phyloP scores from a whole-genome alignment of 2,888 invertebrate genomes.

The Archips crataeganus region DNA sequence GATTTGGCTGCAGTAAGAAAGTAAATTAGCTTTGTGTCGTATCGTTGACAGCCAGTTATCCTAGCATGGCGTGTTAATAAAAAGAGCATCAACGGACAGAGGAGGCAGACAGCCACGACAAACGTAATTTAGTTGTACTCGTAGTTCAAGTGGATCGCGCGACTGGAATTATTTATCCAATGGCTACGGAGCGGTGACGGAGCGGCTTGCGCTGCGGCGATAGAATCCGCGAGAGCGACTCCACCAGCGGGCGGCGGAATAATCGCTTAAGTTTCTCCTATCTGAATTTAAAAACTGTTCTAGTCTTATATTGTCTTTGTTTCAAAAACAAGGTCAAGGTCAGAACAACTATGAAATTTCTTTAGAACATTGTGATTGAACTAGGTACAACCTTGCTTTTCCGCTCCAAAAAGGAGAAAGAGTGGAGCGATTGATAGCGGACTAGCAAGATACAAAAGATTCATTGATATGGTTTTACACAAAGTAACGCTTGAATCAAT shows the following conservation, averaged over 20 bases:
- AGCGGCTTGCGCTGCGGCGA: conserved; percentile 40
- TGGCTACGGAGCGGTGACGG: conserved; percentile 54
- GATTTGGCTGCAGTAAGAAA: conserved; percentile 26
- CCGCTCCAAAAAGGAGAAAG: no score
- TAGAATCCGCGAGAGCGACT: conserved; percentile 39
- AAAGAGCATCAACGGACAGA: conserved; percentile 52
- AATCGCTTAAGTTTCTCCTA: background rate
- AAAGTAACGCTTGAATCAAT: no score
- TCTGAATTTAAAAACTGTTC: no score
- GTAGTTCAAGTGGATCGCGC: conserved; percentile 67
- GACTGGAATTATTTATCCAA: conserved; percentile 72
- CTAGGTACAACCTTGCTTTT: no score
- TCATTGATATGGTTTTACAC: no score
- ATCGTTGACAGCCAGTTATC: conserved; percentile 41
- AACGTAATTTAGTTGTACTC: conserved; percentile 65
- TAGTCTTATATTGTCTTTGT: no score
- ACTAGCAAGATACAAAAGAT: no score
- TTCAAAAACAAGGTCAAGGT: no score
- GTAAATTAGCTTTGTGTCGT: conserved; percentile 35
- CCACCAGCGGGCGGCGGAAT: conserved; percentile 12
- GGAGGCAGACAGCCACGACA: conserved; percentile 62
- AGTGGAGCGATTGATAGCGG: no score
- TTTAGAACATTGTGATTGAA: no score
- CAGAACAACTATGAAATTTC: no score
- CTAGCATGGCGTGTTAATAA: conserved; percentile 49